These are phyloP conservation scores for Amazona vittata DNA, from an alignment of 2,113 vertebrate genomes.

Conservation along the genomic window DNA sequence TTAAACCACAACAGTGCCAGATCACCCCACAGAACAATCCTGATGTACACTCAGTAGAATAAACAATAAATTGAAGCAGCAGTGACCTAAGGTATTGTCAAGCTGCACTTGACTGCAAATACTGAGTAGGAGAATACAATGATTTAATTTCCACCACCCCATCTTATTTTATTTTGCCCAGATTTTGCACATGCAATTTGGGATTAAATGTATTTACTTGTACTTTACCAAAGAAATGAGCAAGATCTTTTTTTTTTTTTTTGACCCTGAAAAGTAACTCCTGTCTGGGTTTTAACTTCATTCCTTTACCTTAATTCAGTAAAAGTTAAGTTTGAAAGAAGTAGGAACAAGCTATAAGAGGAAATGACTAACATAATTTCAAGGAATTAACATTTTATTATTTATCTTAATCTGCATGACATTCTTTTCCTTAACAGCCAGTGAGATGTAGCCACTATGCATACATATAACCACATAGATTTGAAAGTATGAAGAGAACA, in stretches of 20 bases:
- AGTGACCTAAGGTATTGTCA: neutral
- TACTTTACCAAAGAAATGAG: neutral
- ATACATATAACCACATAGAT: rapidly evolving
- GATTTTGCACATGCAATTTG: neutral
- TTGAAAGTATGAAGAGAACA: neutral
- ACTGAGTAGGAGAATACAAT: neutral
- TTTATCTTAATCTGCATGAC: neutral
- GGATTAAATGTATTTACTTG: neutral
- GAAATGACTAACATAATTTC: neutral
- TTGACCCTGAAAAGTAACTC: neutral
- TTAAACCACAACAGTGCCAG: too few relatives aligned
- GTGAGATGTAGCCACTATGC: neutral
- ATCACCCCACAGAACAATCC: neutral
- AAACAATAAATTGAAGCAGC: neutral
- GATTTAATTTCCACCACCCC: rapidly evolving
- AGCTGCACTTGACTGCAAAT: neutral
- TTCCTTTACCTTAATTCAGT: neutral
- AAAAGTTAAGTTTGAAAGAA: neutral
- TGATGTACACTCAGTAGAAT: neutral
- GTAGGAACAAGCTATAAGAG: neutral
- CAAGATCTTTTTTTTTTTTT: neutral
- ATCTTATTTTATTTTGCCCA: neutral
- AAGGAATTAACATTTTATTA: neutral
- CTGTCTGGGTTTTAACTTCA: neutral
- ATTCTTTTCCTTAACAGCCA: neutral